phyloP scores from a whole-genome alignment of 2,113 vertebrate species.

The Crotalus helleri region DNA sequence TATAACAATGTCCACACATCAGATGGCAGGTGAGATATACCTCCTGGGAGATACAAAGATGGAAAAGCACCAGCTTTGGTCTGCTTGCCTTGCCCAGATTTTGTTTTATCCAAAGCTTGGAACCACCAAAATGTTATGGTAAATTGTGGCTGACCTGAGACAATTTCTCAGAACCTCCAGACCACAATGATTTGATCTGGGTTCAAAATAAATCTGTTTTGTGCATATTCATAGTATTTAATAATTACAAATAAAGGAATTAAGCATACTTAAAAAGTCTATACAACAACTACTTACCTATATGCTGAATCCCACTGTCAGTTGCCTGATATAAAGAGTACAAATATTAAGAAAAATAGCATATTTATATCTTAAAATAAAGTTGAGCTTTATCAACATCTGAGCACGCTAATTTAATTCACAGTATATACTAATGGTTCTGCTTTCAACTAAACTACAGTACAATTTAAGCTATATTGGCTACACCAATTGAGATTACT shows the following conservation, averaged over 20 bases:
- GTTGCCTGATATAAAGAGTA: slow-evolving; percentile 80
- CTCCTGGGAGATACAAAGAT: background rate
- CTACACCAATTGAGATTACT: background rate
- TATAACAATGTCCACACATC: background rate
- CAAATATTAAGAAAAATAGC: slow-evolving; percentile 70
- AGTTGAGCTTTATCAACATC: background rate
- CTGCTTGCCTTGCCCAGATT: background rate
- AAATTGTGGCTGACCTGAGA: background rate
- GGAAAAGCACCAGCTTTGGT: background rate
- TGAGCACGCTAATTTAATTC: background rate
- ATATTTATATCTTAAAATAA: background rate
- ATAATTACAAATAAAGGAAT: background rate
- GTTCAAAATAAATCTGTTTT: background rate
- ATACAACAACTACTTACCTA: slow-evolving; percentile 78
- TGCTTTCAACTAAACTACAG: background rate
- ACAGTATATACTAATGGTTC: background rate
- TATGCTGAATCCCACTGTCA: slow-evolving; percentile 77
- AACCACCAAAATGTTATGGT: background rate
- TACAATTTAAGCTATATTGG: background rate
- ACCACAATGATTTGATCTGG: background rate
- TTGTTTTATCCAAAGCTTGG: background rate
- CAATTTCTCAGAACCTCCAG: background rate
- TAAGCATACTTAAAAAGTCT: background rate
- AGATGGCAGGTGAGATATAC: background rate
- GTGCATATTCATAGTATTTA: background rate